These are phyloP conservation scores for Vidua macroura DNA, from an alignment of 2,113 vertebrate species.

Conservation along the genomic window DNA sequence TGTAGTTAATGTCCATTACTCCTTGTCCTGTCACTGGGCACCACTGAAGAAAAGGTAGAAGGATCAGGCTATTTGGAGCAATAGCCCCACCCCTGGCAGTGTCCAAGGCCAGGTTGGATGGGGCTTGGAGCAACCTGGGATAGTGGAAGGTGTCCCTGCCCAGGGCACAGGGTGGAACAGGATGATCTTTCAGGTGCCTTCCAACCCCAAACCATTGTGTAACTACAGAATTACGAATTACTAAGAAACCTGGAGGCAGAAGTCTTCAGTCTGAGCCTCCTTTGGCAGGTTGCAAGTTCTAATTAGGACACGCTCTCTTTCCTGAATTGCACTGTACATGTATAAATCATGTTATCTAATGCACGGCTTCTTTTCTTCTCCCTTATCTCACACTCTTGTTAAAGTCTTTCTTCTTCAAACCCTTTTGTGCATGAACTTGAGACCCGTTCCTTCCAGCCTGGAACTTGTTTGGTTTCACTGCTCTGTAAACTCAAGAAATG, in stretches of 20 bases:
- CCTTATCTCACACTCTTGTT: not conserved
- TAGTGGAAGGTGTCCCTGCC: not conserved
- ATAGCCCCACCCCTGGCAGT: not conserved
- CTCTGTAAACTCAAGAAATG: not conserved
- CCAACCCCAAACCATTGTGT: not conserved
- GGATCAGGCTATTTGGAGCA: not conserved
- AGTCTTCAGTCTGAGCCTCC: not conserved
- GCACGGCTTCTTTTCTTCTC: not conserved
- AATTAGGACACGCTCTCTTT: not conserved
- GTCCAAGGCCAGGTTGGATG: accelerated
- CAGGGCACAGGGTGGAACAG: not conserved
- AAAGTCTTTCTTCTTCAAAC: not conserved
- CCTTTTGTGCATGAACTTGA: not conserved
- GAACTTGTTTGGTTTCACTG: not conserved
- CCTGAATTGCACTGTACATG: not conserved
- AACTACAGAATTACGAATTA: not conserved
- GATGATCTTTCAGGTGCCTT: not conserved
- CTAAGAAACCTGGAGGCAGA: not conserved
- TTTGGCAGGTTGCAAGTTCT: not conserved
- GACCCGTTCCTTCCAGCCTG: not conserved
- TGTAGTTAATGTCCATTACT: not conserved
- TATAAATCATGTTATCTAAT: not conserved
- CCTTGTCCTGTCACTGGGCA: not conserved
- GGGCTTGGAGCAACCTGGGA: not conserved
- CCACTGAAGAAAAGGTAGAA: not conserved